These are phyloP conservation scores for Drosophila sucinea DNA, from an alignment of 1,140 invertebrate species.

Conservation along the genomic window DNA sequence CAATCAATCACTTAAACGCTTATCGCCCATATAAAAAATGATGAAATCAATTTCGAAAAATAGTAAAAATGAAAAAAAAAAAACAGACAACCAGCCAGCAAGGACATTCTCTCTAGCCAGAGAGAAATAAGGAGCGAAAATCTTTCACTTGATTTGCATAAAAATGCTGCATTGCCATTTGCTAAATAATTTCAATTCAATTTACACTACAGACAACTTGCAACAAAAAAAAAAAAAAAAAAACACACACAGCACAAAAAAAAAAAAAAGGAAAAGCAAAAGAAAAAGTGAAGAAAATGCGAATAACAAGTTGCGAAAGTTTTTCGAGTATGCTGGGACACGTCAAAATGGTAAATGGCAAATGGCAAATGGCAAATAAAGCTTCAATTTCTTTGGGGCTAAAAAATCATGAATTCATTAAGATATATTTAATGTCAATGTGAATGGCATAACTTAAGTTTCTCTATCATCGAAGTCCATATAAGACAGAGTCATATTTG, in stretches of 20 bases:
- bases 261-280: not conserved
- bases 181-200: slow-evolving; percentile 66
- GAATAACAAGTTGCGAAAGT: not conserved
- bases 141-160: slow-evolving; percentile 61
- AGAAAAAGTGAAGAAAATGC: slow-evolving; percentile 8
- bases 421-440: not conserved
- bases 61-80: slow-evolving; percentile 10
- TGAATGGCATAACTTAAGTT: not conserved
- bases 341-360: not conserved
- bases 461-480: not conserved
- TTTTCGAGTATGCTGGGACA: slow-evolving; percentile 1
- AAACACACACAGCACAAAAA: not conserved
- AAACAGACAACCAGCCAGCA: not conserved
- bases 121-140: slow-evolving; percentile 24
- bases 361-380: not conserved
- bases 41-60: slow-evolving; percentile 12
- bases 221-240: slow-evolving; percentile 13
- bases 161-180: slow-evolving; percentile 46
- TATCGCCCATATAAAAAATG: slow-evolving; percentile 42
- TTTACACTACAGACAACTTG: slow-evolving; percentile 44
- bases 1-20: slow-evolving; percentile 62
- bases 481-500: too few species aligned
- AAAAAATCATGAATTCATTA: not conserved
- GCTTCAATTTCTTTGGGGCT: not conserved
- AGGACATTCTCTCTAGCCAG: not conserved